These are phyloP conservation scores for Telenomus remus DNA, from an alignment of 1,140 invertebrate genomes.

Conservation along the genomic window DNA sequence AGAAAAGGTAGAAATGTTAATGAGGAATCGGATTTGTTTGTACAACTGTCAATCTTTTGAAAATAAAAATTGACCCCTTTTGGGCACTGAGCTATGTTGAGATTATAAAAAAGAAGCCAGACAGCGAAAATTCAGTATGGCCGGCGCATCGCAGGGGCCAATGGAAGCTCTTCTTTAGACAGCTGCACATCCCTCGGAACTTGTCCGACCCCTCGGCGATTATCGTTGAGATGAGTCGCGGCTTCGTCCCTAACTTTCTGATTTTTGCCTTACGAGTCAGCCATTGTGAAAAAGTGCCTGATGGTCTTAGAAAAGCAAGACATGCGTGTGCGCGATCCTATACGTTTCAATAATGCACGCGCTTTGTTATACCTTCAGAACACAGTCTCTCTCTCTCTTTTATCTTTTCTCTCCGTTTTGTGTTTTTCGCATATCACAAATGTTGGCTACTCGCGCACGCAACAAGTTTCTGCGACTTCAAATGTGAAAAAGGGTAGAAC, in stretches of 20 bases:
- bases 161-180: conserved; percentile 66
- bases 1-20: background rate
- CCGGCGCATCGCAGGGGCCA: conserved; percentile 62
- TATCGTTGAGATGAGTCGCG: conserved; percentile 58
- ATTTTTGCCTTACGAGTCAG: conserved; percentile 77
- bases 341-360: conserved; percentile 31
- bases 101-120: conserved; percentile 66
- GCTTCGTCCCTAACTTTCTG: conserved; percentile 73
- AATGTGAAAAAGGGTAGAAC: too few species aligned
- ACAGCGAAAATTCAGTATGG: conserved; percentile 74
- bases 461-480: conserved; percentile 34
- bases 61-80: conserved; percentile 51
- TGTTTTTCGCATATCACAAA: too few species aligned
- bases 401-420: conserved; percentile 16
- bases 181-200: conserved; percentile 72
- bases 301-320: conserved; percentile 53
- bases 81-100: conserved; percentile 24
- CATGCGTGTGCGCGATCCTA: conserved; percentile 36
- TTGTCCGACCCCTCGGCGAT: conserved; percentile 54
- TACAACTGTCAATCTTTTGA: conserved; percentile 49
- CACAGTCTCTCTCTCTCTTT: too few species aligned
- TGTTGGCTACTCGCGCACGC: background rate
- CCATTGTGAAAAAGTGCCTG: conserved; percentile 70
- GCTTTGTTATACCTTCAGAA: conserved; percentile 15
- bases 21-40: conserved; percentile 28